These are phyloP conservation scores for Engraulis encrasicolus DNA, from an alignment of 2,113 vertebrate species.

Conservation along the genomic window DNA sequence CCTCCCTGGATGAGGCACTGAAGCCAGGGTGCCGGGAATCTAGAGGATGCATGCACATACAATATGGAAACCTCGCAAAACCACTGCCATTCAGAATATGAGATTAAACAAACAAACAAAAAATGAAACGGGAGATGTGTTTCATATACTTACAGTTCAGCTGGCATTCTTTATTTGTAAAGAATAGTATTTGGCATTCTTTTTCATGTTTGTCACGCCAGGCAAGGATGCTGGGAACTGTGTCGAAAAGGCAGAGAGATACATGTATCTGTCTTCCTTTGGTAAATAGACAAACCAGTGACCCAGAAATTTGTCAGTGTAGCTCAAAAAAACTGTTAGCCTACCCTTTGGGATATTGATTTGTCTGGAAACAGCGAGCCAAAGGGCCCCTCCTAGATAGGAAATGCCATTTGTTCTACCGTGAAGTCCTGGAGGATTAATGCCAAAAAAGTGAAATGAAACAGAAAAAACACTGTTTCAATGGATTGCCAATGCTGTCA, in stretches of 20 bases:
- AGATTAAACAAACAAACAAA: too few relatives aligned
- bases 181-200: too few relatives aligned
- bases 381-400: not conserved
- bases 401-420: not conserved
- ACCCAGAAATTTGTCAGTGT: not conserved
- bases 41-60: not conserved
- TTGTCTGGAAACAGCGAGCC: not conserved
- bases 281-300: not conserved
- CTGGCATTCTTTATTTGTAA: too few relatives aligned
- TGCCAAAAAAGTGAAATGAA: not conserved
- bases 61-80: too few relatives aligned
- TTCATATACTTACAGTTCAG: too few relatives aligned
- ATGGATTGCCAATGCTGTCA: conserved; percentile 2
- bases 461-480: not conserved
- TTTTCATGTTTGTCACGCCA: too few relatives aligned
- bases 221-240: too few relatives aligned
- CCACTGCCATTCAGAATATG: too few relatives aligned
- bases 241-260: not conserved
- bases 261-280: not conserved
- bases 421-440: not conserved
- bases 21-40: not conserved
- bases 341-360: not conserved
- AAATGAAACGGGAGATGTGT: too few relatives aligned
- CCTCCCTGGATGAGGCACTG: not conserved
- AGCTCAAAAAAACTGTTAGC: not conserved